Evolutionary conservation across 2,113 vertebrate species (phyloP), one percentile per base, ranked within the genome.

Genomic region (Regulus satrapa): DNA sequence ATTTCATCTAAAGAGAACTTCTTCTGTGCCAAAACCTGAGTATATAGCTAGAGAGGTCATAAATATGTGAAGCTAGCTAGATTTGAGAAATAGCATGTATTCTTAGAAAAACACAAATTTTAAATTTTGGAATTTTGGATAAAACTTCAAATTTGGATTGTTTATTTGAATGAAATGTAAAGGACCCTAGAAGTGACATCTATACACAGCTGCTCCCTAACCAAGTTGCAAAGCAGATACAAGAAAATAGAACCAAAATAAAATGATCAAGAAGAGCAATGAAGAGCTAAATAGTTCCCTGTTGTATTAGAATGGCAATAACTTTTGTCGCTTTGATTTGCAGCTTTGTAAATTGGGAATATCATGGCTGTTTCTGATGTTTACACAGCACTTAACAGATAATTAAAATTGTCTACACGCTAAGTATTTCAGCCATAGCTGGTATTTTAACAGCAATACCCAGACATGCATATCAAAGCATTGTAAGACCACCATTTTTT

Each of bases 291-390:
- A 93, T 62, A 29, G 66, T 79, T 93, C 66, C 52, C 45, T 64
- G 34, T 28, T 88, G 66, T 89, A 82, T 85, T 69, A 66, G 43
- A 83, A 31, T 79, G 38, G 78, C 82, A 94, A 93, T 95, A 95
- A 96, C 38, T 89, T 94, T 66, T 89, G 86, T 75, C 16, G 9
- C 48, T 73, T 95, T 95, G 94, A 89, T 95, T 95, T 96, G 93
- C 80, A 87, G 48, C 87, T 89, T 87, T 94, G 93, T 92, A 96
- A 89, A 93, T 88, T 88, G 71, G 93, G 78, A 95, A 54, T 96
- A 93, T 91, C 81, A 36, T 95, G 78, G 26, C 12, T 62, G 26
- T 76, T 94, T 93, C 75, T 89, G 78, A 82, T 49, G 81, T 95
- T 95, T 91, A 45, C 56, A 59, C 40, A 86, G 68, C 76, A 91